Conservation (phyloP, 1,140 invertebrate species). For the Globodera rostochiensis region DNA sequence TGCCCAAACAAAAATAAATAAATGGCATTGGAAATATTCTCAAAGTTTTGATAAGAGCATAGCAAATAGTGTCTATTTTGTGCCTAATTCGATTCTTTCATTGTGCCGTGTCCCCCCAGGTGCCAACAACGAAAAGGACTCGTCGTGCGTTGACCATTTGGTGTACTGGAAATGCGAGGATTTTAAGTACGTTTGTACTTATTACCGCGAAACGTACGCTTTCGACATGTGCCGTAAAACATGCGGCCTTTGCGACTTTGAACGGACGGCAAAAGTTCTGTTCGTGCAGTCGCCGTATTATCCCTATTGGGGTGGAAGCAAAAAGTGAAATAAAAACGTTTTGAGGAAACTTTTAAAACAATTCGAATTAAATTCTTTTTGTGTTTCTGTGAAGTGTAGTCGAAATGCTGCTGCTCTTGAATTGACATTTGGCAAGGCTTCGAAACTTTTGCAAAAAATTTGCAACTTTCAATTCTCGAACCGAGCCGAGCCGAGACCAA, state of each 20-base stretch:
- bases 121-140: not conserved
- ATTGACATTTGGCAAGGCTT: too few relatives aligned
- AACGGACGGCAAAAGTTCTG: not conserved
- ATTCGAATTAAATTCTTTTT: too few relatives aligned
- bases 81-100: not conserved
- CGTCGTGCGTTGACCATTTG: not conserved
- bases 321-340: not conserved
- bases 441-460: too few relatives aligned
- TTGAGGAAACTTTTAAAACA: too few relatives aligned
- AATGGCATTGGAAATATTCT: too few relatives aligned
- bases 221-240: not conserved
- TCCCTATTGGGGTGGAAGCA: not conserved
- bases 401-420: too few relatives aligned
- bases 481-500: too few relatives aligned
- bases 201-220: not conserved
- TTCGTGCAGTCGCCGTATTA: not conserved
- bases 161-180: not conserved
- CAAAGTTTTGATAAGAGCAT: too few relatives aligned
- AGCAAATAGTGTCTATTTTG: too few relatives aligned
- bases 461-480: too few relatives aligned
- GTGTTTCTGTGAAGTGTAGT: too few relatives aligned
- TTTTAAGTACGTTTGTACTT: not conserved
- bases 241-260: not conserved
- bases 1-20: too few relatives aligned
- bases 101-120: not conserved